Evolutionary conservation across 1,140 invertebrate genomes (phyloP).

Genomic region (Drosophila neocordata): DNA sequence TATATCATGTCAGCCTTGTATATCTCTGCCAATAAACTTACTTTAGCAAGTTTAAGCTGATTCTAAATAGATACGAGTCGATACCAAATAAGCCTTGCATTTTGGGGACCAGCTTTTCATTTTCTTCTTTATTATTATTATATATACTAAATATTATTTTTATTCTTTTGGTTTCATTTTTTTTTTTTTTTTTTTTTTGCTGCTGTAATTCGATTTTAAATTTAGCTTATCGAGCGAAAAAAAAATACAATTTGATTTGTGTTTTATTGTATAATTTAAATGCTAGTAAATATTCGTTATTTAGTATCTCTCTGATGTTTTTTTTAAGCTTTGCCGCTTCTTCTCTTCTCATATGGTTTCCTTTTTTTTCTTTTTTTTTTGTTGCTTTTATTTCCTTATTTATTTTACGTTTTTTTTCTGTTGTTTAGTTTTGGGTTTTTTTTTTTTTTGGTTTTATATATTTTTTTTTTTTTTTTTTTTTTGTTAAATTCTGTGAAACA

Average conservation of each 20-base stretch:
- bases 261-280: constrained; percentile 18
- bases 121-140: neutral
- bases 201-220: constrained; percentile 16
- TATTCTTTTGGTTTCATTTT: no score
- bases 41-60: neutral
- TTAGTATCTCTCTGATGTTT: constrained; percentile 15
- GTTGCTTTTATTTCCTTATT: constrained; percentile 37
- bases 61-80: neutral
- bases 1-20: neutral
- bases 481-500: constrained; percentile 55
- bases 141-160: neutral
- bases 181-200: constrained; percentile 7
- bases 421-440: constrained; percentile 2
- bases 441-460: constrained; percentile 7
- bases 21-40: neutral
- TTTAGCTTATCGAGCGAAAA: constrained; percentile 15
- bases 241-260: neutral
- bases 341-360: constrained; percentile 30
- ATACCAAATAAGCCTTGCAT: neutral
- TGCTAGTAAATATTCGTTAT: constrained; percentile 22
- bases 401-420: constrained; percentile 32
- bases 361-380: constrained; percentile 14
- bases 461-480: constrained; percentile 31
- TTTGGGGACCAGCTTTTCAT: neutral
- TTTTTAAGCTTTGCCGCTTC: constrained; percentile 9